phyloP scores from a whole-genome alignment of 2,797 vertebrate species.

The Tympanoctomys barrerae region DNA sequence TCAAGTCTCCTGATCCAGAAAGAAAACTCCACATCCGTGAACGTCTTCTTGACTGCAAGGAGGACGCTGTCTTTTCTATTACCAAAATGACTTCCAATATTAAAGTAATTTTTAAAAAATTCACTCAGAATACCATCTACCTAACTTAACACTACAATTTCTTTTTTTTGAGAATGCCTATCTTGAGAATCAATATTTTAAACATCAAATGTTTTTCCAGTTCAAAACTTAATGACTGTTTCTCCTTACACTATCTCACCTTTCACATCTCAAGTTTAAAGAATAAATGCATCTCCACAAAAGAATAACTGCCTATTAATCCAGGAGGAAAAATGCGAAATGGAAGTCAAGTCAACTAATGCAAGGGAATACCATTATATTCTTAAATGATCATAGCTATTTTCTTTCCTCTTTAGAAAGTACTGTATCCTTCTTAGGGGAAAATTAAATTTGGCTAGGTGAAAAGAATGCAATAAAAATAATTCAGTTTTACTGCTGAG shows the following conservation, averaged over 20 bases:
- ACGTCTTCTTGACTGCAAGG: background rate
- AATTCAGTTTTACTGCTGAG: conserved; percentile 1
- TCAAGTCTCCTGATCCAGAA: background rate
- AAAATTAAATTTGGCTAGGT: background rate
- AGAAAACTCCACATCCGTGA: background rate
- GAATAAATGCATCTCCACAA: background rate
- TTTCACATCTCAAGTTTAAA: background rate
- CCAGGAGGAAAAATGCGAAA: background rate
- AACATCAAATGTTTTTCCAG: background rate
- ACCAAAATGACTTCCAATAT: background rate
- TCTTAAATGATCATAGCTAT: background rate
- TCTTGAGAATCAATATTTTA: background rate
- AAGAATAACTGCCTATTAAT: background rate
- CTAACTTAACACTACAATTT: background rate
- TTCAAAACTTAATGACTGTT: background rate
- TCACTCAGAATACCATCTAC: background rate
- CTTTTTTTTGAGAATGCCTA: background rate
- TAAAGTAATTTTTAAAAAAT: conserved; percentile 4
- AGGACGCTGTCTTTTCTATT: background rate
- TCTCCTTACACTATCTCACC: conserved; percentile 24
- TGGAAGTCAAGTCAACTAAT: conserved; percentile 36
- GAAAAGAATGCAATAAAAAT: conserved; percentile 12
- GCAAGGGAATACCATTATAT: background rate
- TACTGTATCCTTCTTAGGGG: background rate
- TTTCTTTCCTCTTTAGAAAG: conserved; percentile 45